These are phyloP conservation scores for Orchestia grillus DNA, from an alignment of 1,140 invertebrate species.

Conservation along the genomic window DNA sequence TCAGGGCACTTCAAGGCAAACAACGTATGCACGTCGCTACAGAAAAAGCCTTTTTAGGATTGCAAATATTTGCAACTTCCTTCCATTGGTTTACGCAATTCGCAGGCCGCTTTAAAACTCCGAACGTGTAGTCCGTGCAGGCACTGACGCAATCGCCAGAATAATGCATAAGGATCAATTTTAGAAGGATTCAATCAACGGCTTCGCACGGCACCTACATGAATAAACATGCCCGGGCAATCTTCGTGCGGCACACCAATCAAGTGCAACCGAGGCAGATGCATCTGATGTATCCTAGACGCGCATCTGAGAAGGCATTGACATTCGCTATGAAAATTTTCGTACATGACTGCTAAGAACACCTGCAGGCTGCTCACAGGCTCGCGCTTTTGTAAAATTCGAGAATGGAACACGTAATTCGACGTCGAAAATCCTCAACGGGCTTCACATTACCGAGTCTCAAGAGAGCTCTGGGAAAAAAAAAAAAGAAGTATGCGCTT, in stretches of 20 bases:
- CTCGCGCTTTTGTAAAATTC: not conserved
- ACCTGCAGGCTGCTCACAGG: not conserved
- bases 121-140: not conserved
- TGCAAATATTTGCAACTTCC: not conserved
- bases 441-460: not conserved
- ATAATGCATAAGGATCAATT: not conserved
- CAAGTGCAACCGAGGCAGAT: not conserved
- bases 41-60: not conserved
- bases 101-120: not conserved
- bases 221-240: not conserved
- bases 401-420: not conserved
- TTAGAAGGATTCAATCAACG: not conserved
- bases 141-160: not conserved
- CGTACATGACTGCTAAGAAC: not conserved
- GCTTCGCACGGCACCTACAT: not conserved
- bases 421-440: not conserved
- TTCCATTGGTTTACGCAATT: not conserved
- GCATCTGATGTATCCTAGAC: not conserved
- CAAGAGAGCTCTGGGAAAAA: not conserved
- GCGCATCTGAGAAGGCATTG: not conserved
- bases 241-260: not conserved
- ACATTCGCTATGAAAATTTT: not conserved
- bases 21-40: not conserved
- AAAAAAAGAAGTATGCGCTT: not conserved
- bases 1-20: not conserved